Evolutionary conservation across 2,888 invertebrate species (phyloP).

Genomic region (Arrhopalites spinosus): DNA sequence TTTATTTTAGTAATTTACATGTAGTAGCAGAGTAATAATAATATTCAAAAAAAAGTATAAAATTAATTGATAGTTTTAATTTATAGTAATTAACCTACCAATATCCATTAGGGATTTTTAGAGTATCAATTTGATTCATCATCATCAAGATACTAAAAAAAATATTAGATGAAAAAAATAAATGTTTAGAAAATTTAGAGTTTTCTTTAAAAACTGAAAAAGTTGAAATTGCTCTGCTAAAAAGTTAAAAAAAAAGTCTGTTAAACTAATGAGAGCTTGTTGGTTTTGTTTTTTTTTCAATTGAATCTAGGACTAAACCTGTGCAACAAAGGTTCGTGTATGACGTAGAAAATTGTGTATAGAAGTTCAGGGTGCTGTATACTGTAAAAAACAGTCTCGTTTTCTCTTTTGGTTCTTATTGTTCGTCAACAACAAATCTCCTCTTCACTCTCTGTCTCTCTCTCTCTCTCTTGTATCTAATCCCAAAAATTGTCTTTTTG

Average conservation of each 20-base stretch:
- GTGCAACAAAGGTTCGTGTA: slow-evolving; percentile 44
- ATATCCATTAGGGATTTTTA: not conserved
- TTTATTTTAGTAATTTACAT: too few species aligned
- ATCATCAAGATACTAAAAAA: too few species aligned
- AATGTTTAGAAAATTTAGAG: too few species aligned
- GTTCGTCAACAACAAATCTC: not conserved
- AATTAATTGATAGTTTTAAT: too few species aligned
- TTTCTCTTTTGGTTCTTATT: slow-evolving; percentile 26
- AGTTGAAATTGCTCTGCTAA: not conserved
- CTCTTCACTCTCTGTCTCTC: too few species aligned
- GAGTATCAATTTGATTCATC: too few species aligned
- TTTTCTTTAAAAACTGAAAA: slow-evolving; percentile 5
- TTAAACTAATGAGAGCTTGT: slow-evolving; percentile 33
- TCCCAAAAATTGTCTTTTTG: not conserved
- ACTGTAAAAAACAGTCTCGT: slow-evolving; percentile 27
- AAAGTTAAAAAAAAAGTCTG: not conserved
- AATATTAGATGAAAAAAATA: slow-evolving; percentile 9
- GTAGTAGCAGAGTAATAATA: not conserved
- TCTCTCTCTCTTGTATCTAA: not conserved
- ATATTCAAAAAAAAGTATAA: not conserved
- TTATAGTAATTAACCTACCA: too few species aligned
- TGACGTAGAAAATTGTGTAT: slow-evolving; percentile 31
- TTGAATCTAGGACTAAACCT: slow-evolving; percentile 42
- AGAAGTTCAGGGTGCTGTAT: slow-evolving; percentile 27
- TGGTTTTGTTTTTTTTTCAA: slow-evolving; percentile 36